phyloP scores from a whole-genome alignment of 2,797 vertebrate species.

The Rhinophrynus dorsalis region DNA sequence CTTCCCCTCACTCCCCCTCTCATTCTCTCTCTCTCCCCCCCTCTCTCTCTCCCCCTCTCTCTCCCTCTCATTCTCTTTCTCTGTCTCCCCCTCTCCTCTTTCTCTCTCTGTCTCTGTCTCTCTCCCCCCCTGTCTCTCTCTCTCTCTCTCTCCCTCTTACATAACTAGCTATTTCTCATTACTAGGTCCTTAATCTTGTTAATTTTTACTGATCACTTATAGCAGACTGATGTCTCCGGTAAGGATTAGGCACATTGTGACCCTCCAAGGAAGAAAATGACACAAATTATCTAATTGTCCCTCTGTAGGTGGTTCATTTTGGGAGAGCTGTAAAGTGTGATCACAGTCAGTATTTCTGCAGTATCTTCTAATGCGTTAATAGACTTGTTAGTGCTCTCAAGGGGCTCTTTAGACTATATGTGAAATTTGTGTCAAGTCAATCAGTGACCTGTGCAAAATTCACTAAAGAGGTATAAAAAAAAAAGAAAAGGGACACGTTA shows the following conservation, averaged over 20 bases:
- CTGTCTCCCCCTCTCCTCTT: too few species aligned
- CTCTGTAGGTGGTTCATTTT: slow-evolving; percentile 32
- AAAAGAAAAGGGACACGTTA: slow-evolving; percentile 19
- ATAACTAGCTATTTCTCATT: too few species aligned
- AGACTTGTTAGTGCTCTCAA: slow-evolving; percentile 27
- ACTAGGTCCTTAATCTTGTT: slow-evolving; percentile 25
- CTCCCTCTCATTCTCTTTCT: too few species aligned
- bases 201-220: slow-evolving; percentile 45
- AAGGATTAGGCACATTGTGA: slow-evolving; percentile 34
- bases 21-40: too few species aligned
- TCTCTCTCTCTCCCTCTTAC: too few species aligned
- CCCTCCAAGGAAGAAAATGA: slow-evolving; percentile 28
- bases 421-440: slow-evolving; percentile 42
- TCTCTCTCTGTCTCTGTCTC: too few species aligned
- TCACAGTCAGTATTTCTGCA: slow-evolving; percentile 12
- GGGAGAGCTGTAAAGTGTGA: slow-evolving; percentile 38
- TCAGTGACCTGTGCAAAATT: slow-evolving; percentile 43
- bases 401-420: slow-evolving; percentile 34
- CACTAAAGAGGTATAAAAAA: slow-evolving; percentile 26
- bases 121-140: too few species aligned
- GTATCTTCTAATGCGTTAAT: slow-evolving; percentile 22
- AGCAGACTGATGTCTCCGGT: slow-evolving; percentile 32
- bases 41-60: too few species aligned
- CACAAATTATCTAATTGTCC: slow-evolving; percentile 44
- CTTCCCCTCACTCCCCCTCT: too few species aligned